These are phyloP conservation scores for Microtus oregoni DNA, from an alignment of 2,113 vertebrate species.

Conservation along the genomic window DNA sequence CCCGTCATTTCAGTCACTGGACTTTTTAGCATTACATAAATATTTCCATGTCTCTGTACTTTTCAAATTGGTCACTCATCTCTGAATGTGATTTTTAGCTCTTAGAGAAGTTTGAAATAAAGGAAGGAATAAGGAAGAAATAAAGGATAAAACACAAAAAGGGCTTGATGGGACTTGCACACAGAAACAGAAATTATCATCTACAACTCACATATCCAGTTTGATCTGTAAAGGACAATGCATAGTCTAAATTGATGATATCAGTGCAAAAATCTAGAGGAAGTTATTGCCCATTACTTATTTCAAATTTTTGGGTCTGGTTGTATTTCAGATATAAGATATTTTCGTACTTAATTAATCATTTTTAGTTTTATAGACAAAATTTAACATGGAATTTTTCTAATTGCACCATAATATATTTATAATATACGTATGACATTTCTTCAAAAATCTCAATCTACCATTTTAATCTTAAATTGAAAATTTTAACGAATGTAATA, in stretches of 20 bases:
- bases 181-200: slow-evolving; percentile 8
- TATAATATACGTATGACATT: not conserved
- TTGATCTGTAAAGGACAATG: not conserved
- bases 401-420: not conserved
- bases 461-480: slow-evolving; percentile 22
- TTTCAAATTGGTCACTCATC: not conserved
- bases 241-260: not conserved
- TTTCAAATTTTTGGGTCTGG: not conserved
- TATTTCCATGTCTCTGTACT: not conserved
- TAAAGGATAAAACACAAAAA: not conserved
- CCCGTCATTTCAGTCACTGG: not conserved
- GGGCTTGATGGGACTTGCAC: not conserved
- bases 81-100: not conserved
- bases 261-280: not conserved
- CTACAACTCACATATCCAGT: not conserved
- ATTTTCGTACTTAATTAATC: not conserved
- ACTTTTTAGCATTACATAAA: not conserved
- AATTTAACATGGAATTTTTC: not conserved
- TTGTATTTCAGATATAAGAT: not conserved
- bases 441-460: not conserved
- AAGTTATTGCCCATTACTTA: not conserved
- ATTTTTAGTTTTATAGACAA: not conserved
- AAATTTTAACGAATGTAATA: not conserved
- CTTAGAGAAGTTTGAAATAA: not conserved
- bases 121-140: not conserved